These are phyloP conservation scores for Rhodophaea formosa DNA, from an alignment of 2,888 invertebrate genomes.

Conservation along the genomic window DNA sequence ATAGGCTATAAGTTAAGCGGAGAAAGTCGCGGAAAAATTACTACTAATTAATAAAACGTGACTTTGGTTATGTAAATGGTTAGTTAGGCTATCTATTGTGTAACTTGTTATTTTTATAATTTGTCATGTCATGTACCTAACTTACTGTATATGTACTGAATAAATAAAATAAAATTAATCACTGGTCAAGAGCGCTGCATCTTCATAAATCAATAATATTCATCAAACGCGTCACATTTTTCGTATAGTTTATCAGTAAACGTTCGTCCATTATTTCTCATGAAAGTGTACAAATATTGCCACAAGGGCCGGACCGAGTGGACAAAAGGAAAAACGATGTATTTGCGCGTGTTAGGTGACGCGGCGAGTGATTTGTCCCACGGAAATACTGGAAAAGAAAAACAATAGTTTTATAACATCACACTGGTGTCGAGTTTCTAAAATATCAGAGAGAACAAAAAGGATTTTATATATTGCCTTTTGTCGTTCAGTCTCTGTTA, in stretches of 20 bases:
- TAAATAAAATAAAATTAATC: too few relatives aligned
- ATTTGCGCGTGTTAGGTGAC: constrained; percentile 12
- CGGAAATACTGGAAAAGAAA: not conserved
- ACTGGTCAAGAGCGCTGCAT: not conserved
- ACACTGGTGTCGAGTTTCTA: not conserved
- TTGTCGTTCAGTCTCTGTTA: too few relatives aligned
- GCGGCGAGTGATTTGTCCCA: not conserved
- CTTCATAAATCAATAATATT: not conserved
- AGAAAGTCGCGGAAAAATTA: too few relatives aligned
- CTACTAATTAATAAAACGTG: too few relatives aligned
- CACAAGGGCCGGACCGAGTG: not conserved
- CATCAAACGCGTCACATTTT: not conserved
- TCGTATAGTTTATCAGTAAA: constrained; percentile 1
- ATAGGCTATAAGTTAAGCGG: too few relatives aligned
- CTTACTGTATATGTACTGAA: too few relatives aligned
- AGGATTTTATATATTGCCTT: too few relatives aligned
- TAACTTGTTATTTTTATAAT: too few relatives aligned
- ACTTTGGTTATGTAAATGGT: too few relatives aligned
- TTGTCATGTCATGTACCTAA: too few relatives aligned
- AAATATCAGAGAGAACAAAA: not conserved
- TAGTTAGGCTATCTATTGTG: too few relatives aligned
- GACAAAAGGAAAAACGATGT: not conserved
- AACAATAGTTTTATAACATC: constrained; percentile 7
- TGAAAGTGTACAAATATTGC: constrained; percentile 12
- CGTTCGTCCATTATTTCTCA: constrained; percentile 14